Evolutionary conservation across 2,888 invertebrate genomes (phyloP).

Genomic region (Aelia acuminata): DNA sequence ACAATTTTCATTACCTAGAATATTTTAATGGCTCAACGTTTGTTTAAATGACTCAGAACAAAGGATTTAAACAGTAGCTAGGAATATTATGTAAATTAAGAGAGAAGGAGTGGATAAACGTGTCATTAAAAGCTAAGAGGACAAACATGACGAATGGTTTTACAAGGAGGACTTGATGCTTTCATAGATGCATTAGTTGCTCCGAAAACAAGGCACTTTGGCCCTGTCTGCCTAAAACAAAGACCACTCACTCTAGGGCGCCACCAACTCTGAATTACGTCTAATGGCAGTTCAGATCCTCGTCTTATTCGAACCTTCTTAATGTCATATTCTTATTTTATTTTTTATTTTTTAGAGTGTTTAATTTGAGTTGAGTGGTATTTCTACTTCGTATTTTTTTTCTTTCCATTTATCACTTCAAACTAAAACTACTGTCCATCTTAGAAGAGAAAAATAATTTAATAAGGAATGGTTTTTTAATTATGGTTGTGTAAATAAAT

Average conservation of each 20-base stretch:
- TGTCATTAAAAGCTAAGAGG: slow-evolving; percentile 24
- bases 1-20: neutral
- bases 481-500: too few species aligned
- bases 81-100: slow-evolving; percentile 12
- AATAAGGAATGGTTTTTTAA: neutral
- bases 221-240: slow-evolving; percentile 41
- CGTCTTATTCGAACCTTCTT: slow-evolving; percentile 3
- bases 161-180: slow-evolving; percentile 1
- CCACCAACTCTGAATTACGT: slow-evolving; percentile 14
- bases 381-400: neutral
- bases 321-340: too few species aligned
- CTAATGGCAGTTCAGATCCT: slow-evolving; percentile 9
- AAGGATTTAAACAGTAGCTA: neutral
- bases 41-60: neutral
- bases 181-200: slow-evolving; percentile 39
- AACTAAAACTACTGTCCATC: neutral
- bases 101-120: neutral
- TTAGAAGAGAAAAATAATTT: neutral
- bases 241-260: neutral
- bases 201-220: slow-evolving; percentile 42
- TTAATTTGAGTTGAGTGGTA: slow-evolving; percentile 15
- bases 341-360: neutral
- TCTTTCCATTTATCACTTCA: neutral
- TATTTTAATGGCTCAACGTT: neutral
- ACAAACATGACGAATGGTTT: slow-evolving; percentile 45